These are phyloP conservation scores for Thysanoteuthis rhombus DNA, from an alignment of 2,888 invertebrate genomes.

Conservation along the genomic window DNA sequence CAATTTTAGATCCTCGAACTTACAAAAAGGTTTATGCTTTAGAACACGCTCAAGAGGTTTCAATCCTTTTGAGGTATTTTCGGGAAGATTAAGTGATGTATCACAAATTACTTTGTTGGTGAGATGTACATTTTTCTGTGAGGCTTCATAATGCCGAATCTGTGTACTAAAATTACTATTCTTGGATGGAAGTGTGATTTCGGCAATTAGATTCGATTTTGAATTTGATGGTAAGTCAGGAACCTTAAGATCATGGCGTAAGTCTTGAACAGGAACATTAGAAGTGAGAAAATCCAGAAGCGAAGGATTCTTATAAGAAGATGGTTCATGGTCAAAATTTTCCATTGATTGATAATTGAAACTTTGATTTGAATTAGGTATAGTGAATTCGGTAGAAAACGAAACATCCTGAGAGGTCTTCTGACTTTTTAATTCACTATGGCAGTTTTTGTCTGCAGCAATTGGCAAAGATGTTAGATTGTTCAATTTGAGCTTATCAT, in stretches of 20 bases:
- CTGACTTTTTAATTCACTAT: not conserved
- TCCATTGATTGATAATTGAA: not conserved
- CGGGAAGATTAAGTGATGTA: not conserved
- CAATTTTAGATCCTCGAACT: not conserved
- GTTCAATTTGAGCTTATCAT: not conserved
- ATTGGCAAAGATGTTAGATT: not conserved
- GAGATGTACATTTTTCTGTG: not conserved
- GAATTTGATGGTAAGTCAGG: not conserved
- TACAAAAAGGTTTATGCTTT: not conserved
- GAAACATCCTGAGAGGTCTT: not conserved
- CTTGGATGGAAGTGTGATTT: not conserved
- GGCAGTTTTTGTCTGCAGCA: not conserved
- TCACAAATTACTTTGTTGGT: not conserved
- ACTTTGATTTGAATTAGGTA: not conserved
- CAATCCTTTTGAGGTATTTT: not conserved
- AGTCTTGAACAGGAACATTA: not conserved
- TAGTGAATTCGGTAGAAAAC: not conserved
- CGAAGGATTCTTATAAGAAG: not conserved
- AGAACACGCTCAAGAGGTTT: not conserved
- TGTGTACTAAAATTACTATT: not conserved
- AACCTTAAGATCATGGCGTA: not conserved
- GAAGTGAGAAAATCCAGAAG: not conserved
- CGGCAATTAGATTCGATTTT: not conserved
- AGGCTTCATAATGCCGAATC: not conserved
- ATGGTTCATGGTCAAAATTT: not conserved